These are phyloP conservation scores for Mesochorus sp. DNA, from an alignment of 2,888 invertebrate genomes.

Conservation along the genomic window DNA sequence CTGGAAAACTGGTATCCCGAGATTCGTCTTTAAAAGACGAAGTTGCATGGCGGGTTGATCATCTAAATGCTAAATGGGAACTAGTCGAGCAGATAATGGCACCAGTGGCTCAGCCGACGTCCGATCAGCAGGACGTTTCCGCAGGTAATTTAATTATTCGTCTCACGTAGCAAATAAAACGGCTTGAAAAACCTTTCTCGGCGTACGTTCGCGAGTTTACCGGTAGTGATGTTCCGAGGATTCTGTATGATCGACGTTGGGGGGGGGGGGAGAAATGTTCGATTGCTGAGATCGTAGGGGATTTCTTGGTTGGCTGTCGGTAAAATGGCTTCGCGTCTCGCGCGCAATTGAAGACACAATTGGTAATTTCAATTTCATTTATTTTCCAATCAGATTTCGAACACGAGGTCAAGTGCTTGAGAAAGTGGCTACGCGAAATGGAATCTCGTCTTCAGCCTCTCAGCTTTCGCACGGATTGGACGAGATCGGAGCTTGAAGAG, in stretches of 20 bases:
- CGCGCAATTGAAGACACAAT: background rate
- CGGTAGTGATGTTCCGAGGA: conserved; percentile 32
- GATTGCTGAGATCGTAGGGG: background rate
- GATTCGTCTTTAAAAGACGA: conserved; percentile 86
- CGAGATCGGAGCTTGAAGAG: conserved; percentile 89
- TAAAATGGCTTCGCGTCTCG: background rate
- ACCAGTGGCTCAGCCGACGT: conserved; percentile 83
- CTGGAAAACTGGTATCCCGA: conserved; percentile 87
- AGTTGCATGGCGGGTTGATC: conserved; percentile 88
- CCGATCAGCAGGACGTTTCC: conserved; percentile 79
- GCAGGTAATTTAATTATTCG: conserved; percentile 74
- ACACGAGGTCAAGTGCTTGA: conserved; percentile 89
- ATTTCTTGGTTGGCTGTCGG: background rate
- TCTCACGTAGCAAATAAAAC: conserved; percentile 1
- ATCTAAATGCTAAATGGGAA: conserved; percentile 91
- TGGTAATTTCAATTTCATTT: background rate
- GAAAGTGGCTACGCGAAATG: conserved; percentile 94
- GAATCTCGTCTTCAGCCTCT: conserved; percentile 90
- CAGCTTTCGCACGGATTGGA: conserved; percentile 88
- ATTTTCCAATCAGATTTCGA: conserved; percentile 85
- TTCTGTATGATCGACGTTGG: conserved; percentile 32
- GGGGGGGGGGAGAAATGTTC: background rate
- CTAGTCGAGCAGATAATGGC: conserved; percentile 88
- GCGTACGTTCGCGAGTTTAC: conserved; percentile 13
- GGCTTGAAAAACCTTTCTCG: background rate